Evolutionary conservation across 2,888 invertebrate genomes (phyloP), one percentile per base, ranked within the genome.

Genomic region (Slavum lentiscoides): DNA sequence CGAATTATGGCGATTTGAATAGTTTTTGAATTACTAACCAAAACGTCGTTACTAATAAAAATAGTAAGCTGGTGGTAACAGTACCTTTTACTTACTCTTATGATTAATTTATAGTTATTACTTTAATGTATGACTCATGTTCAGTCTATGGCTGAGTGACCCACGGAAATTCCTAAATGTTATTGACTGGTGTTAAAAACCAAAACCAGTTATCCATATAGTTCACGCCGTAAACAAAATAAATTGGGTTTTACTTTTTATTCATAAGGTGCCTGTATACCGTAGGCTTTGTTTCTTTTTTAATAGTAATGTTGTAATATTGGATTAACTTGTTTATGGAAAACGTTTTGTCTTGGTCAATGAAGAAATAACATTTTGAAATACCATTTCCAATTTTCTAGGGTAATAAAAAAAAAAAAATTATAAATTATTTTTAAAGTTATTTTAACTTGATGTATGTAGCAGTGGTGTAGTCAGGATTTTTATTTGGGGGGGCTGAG

Each of bases 191-290:
- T 17, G 39, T 43, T 43, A 8, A 11, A 73, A 11, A 73, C 43
- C 13, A 74, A 55, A 39, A 66, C 66, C 66, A 55, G 37, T 66
- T 74, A 37, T 66, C 37, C 17, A 55, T 66, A 55, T 55, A 74
- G 74, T 74, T 62, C 17, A 39, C 39, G 19, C 39, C 39, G 58
- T 72, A 72, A 59, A 59, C 58, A 72, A 58, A 70, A 37, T 69
- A 37, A 11, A 55, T 55, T 55, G 4, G n/a, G 5, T 49, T 58
- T 58, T 43, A 9, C 43, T 7, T 43, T 43, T 43, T 43, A 58
- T n/a, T 58, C n/a, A 3, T 15, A 15, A 17, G 13, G 7, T 43
- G 11, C 11, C 1, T 9, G 43, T 43, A 43, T 43, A 7, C 2
- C 1, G 7, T 43, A 43, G 30, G 6, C 43, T 43, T 7, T 43